Evolutionary conservation across 2,888 invertebrate species (phyloP), one percentile per base, ranked within the genome.

Genomic region (Eurois occulta): DNA sequence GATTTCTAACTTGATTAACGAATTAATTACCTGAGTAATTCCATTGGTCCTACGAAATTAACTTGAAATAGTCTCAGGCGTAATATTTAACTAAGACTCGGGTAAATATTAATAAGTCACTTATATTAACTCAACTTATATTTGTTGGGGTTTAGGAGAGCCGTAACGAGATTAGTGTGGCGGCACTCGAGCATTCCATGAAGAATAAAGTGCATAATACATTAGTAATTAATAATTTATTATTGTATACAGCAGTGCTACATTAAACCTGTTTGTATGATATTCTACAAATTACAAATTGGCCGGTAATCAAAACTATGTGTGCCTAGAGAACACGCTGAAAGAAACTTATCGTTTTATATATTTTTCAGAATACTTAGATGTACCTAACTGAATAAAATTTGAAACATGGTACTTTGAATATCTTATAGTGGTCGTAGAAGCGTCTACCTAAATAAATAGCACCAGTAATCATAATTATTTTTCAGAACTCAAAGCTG

Each of bases 1-100:
- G 91, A 93, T 91, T 91, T 90, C 90, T 91, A 91, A 93, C 89
- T 93, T 92, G 91, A 93, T 94, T 93, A 94, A 87, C 89, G 89
- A 91, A 92, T 92, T 93, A 92, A 93, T 92, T 93, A 92, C 88
- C 87, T 87, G 88, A 90, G 88, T 90, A 91, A 92, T 91, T 87
- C 87, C 85, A 90, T 87, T 87, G 87, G 90, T 90, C 89, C 88
- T 86, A 89, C 85, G 86, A 91, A 92, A 93, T 93, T 91, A 91
- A 90, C 90, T 89, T 89, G 86, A 86, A 91, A 91, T 90, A 87
- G 90, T 87, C 85, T 80, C 80, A 81, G 86, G 84, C 84, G 89
- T 86, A 90, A 91, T 90, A 90, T 90, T 92, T 90, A 89, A 90
- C 87, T 89, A 77, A 62, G 73, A 43, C 79, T 84, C 76, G 78